These are phyloP conservation scores for Sphaerophoria rueppellii DNA, from an alignment of 2,888 invertebrate genomes.

Conservation along the genomic window DNA sequence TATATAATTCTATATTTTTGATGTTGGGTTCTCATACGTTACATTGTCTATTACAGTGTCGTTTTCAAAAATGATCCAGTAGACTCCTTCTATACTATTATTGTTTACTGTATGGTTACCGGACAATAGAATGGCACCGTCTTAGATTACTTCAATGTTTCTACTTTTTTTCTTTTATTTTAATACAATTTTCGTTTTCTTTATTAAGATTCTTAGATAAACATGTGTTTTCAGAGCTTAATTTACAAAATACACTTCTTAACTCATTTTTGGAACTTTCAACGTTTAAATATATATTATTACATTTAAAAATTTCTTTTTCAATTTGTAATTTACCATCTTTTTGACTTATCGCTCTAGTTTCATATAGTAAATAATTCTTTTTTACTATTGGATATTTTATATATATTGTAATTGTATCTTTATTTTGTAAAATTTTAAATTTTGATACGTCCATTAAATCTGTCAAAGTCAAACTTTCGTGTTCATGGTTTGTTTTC, in stretches of 20 bases:
- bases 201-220: neutral
- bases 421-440: neutral
- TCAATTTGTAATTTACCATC: neutral
- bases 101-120: neutral
- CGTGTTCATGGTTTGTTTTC: too few relatives aligned
- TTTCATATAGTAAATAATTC: neutral
- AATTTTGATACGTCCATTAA: too few relatives aligned
- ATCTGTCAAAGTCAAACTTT: too few relatives aligned
- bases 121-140: neutral
- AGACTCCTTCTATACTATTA: neutral
- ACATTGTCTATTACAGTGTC: constrained; percentile 1
- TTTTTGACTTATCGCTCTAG: constrained; percentile 1
- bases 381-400: constrained; percentile 7
- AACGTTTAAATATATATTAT: constrained; percentile 3
- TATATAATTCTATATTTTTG: constrained; percentile 6
- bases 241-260: neutral
- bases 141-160: neutral
- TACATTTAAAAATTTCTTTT: constrained; percentile 5
- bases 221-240: neutral
- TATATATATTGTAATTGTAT: neutral
- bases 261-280: neutral
- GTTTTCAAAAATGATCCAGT: neutral
- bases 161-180: constrained; percentile 3
- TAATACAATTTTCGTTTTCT: constrained; percentile 1
- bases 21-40: neutral